These are phyloP conservation scores for Serilophus lunatus DNA, from an alignment of 2,113 vertebrate species.

Conservation along the genomic window DNA sequence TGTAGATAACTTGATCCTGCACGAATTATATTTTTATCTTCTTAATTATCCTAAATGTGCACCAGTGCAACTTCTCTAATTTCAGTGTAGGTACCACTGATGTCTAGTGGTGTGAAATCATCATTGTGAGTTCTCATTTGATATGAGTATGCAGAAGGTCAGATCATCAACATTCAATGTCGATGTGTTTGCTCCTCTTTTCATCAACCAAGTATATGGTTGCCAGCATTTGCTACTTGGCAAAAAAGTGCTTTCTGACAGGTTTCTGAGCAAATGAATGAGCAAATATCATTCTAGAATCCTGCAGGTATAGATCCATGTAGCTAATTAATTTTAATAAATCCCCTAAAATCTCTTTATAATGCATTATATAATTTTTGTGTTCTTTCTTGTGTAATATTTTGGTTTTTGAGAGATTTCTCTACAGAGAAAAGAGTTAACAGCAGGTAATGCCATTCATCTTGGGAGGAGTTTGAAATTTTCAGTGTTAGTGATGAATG, in stretches of 20 bases:
- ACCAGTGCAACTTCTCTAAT: neutral
- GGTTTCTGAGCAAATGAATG: neutral
- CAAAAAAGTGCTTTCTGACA: neutral
- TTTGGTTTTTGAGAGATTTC: slow-evolving; percentile 26
- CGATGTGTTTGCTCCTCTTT: neutral
- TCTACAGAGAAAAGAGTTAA: slow-evolving; percentile 52
- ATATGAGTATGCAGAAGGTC: neutral
- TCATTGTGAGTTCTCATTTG: neutral
- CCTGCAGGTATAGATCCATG: neutral
- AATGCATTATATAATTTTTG: neutral
- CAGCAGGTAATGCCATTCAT: slow-evolving; percentile 82
- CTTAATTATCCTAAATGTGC: neutral
- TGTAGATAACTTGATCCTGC: no score
- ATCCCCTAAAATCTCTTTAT: neutral
- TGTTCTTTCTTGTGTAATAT: neutral
- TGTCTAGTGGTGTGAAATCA: neutral
- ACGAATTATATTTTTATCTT: no score
- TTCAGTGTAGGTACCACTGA: neutral
- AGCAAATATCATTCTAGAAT: neutral
- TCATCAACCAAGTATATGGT: neutral
- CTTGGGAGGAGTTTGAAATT: slow-evolving; percentile 60
- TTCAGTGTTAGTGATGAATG: slow-evolving; percentile 78
- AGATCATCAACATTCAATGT: neutral
- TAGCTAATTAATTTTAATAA: neutral
- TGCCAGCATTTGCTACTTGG: neutral